Conservation (phyloP, 2,113 vertebrate genomes). For the Alaudala cheleensis region DNA sequence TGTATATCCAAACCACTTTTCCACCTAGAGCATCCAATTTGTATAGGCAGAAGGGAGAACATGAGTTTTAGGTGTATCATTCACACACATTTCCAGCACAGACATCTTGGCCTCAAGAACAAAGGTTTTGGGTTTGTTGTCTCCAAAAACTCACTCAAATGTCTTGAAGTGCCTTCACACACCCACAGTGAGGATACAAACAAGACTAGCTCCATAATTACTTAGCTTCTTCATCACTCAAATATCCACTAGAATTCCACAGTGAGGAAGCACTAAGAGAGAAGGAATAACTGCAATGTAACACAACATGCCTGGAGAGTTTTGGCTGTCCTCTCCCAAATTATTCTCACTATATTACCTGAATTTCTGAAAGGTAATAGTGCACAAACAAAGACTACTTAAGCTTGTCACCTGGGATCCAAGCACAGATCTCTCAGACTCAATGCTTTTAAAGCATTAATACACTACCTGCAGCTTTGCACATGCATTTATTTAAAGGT, state of each 20-base stretch:
- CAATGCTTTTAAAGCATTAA: background rate
- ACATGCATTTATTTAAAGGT: background rate
- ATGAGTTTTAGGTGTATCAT: background rate
- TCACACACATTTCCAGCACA: accelerated
- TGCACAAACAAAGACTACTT: background rate
- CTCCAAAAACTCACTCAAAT: background rate
- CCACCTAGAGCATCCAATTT: background rate
- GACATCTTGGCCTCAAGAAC: background rate
- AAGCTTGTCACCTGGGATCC: background rate
- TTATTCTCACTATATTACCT: background rate
- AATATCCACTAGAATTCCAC: background rate
- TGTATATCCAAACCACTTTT: background rate
- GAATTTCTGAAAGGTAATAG: background rate
- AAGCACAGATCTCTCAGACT: background rate
- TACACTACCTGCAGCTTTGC: background rate
- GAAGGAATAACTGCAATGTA: background rate
- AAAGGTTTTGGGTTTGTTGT: background rate
- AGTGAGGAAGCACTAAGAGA: background rate
- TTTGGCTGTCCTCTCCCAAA: background rate
- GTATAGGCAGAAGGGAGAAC: background rate
- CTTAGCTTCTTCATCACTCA: background rate
- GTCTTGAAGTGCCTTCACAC: background rate
- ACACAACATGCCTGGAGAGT: background rate
- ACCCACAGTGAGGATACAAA: background rate
- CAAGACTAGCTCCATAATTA: too few species aligned